Base-by-base conservation (phyloP, 2,113 vertebrate genomes). In the Dissostichus mawsoni region DNA sequence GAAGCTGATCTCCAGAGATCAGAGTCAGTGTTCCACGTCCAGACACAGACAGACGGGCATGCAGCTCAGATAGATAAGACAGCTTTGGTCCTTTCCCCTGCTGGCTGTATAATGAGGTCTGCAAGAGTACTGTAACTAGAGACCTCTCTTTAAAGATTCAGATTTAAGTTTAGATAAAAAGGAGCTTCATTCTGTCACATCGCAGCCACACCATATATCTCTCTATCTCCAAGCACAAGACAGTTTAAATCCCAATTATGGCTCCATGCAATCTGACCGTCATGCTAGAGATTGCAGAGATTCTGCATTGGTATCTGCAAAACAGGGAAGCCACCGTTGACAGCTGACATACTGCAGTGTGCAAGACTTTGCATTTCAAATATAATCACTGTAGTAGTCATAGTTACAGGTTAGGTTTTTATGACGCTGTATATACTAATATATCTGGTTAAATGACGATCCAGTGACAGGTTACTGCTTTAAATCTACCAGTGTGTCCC, bases 1-100 rank as follows among this genome's bases (percentile, higher is more conserved):
- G 79, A 76, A 87, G 76, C 85, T 59, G 67, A 71, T 91, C 89
- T 82, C 86, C 0, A 57, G 87, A 90, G 92, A 89, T 88, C 84
- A 79, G 76, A 87, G 69, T 78, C 91, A 80, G 80, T 59, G 72
- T 83, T 85, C 77, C 87, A 79, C 78, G 66, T 83, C 89, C 67
- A 69, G 55, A 75, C 75, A 83, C 69, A 68, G 74, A 77, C 84
- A 85, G 85, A 86, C 76, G 62, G 10, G 57, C 51, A 66, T 62
- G 53, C 69, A 83, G 67, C 77, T 76, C 81, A 70, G 82, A 87
- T 75, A 85, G 87, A 87, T 77, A 76, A 85, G 77, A 82, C 78
- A 73, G 57, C 69, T 76, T 65, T 75, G 75, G 72, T 87, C 17
- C 68, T 67, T 59, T 74, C 63, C 56, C 62, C 73, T 58, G 73